Evolutionary conservation across 2,888 invertebrate genomes (phyloP).

Genomic region (Meghimatium bilineatum): DNA sequence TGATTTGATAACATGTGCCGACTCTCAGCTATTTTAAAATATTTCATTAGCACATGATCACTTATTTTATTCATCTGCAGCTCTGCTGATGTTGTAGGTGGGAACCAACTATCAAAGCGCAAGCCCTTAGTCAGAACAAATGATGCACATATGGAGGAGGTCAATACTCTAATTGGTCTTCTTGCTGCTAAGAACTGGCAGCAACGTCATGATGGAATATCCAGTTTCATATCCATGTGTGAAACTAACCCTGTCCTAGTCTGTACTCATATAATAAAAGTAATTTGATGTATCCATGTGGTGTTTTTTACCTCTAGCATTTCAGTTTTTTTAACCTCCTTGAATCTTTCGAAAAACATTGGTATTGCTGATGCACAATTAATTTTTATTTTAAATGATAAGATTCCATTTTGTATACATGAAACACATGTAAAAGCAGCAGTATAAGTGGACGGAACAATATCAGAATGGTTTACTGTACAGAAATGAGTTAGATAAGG

Average conservation of each 20-base stretch:
- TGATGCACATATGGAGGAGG: conserved; percentile 69
- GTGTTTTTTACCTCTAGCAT: no score
- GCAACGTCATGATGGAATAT: conserved; percentile 72
- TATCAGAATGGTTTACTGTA: no score
- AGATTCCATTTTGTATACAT: no score
- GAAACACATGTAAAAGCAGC: no score
- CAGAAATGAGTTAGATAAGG: no score
- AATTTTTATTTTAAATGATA: no score
- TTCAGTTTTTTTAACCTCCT: no score
- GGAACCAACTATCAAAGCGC: conserved; percentile 58
- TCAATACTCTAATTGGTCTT: conserved; percentile 65
- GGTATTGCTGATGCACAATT: no score
- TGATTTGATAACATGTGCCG: no score
- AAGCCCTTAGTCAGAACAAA: conserved; percentile 59
- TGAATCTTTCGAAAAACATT: no score
- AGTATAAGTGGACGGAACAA: no score
- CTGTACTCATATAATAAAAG: conserved; percentile 72
- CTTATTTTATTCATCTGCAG: conserved; percentile 32
- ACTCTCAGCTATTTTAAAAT: neutral
- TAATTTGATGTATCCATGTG: conserved; percentile 54
- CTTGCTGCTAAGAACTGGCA: conserved; percentile 74
- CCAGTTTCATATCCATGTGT: conserved; percentile 70
- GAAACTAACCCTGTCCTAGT: conserved; percentile 68
- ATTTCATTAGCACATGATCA: neutral
- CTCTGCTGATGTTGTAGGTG: conserved; percentile 49